Evolutionary conservation across 2,797 vertebrate genomes (phyloP).

Genomic region (Enteromius paludinosus): DNA sequence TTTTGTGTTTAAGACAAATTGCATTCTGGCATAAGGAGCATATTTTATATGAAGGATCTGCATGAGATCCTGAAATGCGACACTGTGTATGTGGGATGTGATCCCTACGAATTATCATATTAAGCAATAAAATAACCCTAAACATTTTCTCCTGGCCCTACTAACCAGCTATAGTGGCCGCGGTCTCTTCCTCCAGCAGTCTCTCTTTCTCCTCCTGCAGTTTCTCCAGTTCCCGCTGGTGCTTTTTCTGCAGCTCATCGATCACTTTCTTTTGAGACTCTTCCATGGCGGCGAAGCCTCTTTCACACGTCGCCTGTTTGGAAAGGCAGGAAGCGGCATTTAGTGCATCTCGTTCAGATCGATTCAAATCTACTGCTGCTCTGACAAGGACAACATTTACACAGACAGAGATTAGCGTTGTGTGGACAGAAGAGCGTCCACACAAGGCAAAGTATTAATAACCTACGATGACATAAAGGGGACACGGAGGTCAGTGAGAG

Average conservation of each 20-base stretch:
- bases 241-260: slow-evolving; percentile 83
- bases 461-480: slow-evolving; percentile 48
- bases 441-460: slow-evolving; percentile 44
- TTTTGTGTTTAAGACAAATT: not conserved
- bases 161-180: slow-evolving; percentile 83
- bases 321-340: slow-evolving; percentile 38
- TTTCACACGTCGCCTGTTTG: slow-evolving; percentile 81
- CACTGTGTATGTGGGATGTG: not conserved
- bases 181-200: slow-evolving; percentile 81
- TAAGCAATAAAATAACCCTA: not conserved
- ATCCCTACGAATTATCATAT: not conserved
- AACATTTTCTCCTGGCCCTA: not conserved
- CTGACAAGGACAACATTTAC: slow-evolving; percentile 26
- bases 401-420: slow-evolving; percentile 34
- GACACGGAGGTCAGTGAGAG: slow-evolving; percentile 52
- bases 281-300: slow-evolving; percentile 85
- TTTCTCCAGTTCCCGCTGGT: slow-evolving; percentile 85
- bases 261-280: slow-evolving; percentile 85
- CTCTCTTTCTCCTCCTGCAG: slow-evolving; percentile 83
- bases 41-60: not conserved
- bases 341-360: slow-evolving; percentile 43
- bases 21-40: not conserved
- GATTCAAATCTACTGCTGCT: not conserved
- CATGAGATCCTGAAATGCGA: not conserved
- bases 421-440: slow-evolving; percentile 33